phyloP scores from a whole-genome alignment of 2,888 invertebrate species.

The Tetragonisca angustula region DNA sequence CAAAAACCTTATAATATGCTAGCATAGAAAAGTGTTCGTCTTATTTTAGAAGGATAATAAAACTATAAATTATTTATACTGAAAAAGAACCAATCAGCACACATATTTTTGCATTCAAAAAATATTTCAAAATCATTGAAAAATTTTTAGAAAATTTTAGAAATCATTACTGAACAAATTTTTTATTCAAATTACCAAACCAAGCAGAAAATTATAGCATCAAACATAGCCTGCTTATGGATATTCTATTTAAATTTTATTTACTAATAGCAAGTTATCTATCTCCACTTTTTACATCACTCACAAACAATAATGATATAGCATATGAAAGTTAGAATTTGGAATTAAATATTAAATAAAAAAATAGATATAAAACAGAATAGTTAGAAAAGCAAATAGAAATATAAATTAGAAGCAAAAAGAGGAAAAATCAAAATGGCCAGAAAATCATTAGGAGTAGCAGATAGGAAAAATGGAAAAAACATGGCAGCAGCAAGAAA shows the following conservation, averaged over 20 bases:
- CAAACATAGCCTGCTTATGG: too few relatives aligned
- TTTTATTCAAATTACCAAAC: too few relatives aligned
- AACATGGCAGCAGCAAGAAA: too few relatives aligned
- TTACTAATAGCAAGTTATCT: background rate
- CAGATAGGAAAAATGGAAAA: too few relatives aligned
- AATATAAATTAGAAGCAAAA: too few relatives aligned
- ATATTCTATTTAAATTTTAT: background rate
- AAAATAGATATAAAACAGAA: too few relatives aligned
- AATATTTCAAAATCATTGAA: background rate
- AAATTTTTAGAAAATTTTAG: background rate
- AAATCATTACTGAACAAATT: background rate
- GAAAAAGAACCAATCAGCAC: background rate
- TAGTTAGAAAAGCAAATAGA: too few relatives aligned
- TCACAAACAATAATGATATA: background rate
- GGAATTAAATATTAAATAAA: background rate
- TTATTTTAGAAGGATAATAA: background rate
- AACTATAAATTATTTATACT: background rate
- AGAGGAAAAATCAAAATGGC: too few relatives aligned
- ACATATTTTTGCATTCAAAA: background rate
- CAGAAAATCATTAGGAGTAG: too few relatives aligned
- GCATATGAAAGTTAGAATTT: background rate
- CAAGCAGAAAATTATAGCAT: too few relatives aligned
- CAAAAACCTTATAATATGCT: background rate
- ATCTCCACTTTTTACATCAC: background rate
- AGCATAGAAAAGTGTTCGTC: background rate